Conservation (phyloP, 1,140 invertebrate species). For the Homarus americanus region DNA sequence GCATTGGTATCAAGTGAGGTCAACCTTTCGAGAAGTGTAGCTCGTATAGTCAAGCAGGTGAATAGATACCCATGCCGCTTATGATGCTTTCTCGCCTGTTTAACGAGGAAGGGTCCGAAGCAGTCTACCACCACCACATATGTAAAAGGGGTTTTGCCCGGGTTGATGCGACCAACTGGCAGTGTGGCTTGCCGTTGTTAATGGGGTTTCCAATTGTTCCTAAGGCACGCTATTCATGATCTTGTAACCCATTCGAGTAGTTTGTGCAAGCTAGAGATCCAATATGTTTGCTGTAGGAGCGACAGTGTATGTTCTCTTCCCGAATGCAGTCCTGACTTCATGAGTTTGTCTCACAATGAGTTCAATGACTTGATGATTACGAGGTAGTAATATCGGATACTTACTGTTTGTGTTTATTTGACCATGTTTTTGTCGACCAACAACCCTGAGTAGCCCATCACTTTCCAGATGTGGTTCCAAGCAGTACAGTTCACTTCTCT, state of each 20-base stretch:
- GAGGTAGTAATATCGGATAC: neutral
- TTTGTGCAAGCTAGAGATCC: neutral
- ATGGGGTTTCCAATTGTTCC: neutral
- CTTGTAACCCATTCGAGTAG: neutral
- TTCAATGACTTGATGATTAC: neutral
- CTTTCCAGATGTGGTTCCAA: neutral
- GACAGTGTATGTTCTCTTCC: neutral
- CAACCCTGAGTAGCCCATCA: neutral
- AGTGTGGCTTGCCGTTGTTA: neutral
- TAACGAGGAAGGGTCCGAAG: too few species aligned
- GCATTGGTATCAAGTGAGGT: too few species aligned
- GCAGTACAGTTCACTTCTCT: neutral
- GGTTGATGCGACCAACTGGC: too few species aligned
- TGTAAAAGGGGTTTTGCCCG: too few species aligned
- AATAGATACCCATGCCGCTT: too few species aligned
- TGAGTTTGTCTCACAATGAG: neutral
- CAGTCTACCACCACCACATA: too few species aligned
- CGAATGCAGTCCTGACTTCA: neutral
- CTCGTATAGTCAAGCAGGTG: too few species aligned
- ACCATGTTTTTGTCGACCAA: neutral
- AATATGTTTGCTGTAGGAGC: neutral
- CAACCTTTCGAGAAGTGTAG: too few species aligned
- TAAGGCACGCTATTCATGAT: neutral
- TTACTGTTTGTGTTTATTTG: neutral
- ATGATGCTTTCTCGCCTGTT: too few species aligned